These are phyloP conservation scores for Phengaris alcon DNA, from an alignment of 2,888 invertebrate species.

Conservation along the genomic window DNA sequence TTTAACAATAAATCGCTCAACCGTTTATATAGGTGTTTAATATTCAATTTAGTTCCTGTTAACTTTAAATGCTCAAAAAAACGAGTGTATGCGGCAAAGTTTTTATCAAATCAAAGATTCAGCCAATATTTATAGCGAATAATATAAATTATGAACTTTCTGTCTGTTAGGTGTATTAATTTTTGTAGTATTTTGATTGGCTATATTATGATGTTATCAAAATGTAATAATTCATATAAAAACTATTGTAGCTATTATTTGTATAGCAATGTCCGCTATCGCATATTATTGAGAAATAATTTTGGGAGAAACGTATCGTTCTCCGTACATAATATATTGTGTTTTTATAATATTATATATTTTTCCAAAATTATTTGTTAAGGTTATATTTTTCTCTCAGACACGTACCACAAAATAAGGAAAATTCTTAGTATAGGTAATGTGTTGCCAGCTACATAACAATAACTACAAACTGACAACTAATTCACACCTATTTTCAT, in stretches of 20 bases:
- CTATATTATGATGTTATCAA: background rate
- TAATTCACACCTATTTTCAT: background rate
- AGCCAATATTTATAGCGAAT: background rate
- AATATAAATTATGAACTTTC: background rate
- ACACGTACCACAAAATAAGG: background rate
- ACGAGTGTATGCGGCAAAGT: background rate
- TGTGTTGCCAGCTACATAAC: background rate
- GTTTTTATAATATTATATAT: no score
- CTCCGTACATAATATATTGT: no score
- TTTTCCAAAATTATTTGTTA: no score
- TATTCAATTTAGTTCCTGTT: background rate
- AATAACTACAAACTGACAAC: background rate
- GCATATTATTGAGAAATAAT: background rate
- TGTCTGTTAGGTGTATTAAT: background rate
- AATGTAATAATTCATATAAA: background rate
- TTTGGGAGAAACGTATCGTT: background rate
- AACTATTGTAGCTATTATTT: background rate
- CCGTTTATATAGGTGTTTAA: background rate
- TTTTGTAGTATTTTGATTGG: conserved; percentile 2
- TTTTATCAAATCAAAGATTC: background rate
- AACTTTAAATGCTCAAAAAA: background rate
- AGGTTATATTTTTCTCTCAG: background rate
- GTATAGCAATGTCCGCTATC: background rate
- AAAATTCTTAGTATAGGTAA: background rate
- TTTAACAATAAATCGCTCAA: background rate